Evolutionary conservation across 2,888 invertebrate species (phyloP), one percentile per base, ranked within the genome.

Genomic region (Drosophila borealis): DNA sequence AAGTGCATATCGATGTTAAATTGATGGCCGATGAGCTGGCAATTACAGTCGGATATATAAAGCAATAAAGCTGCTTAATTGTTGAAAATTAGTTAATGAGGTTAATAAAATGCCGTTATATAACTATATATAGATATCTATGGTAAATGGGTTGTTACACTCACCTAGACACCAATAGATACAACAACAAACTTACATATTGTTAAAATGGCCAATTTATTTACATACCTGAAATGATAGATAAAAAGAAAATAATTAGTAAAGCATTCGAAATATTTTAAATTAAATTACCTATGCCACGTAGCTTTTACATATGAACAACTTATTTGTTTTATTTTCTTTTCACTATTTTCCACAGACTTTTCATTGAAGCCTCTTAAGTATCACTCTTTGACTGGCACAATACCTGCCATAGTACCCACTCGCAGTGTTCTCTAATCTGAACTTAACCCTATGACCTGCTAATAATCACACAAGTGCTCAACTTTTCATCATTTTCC

Each of bases 1-100:
- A 72, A 83, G 86, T 81, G 82, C 82, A 85, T 73, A 81, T 68
- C 71, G 77, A 81, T 79, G 85, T 83, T 74, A 60, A 65, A 79
- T 70, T 67, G 66, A 50, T 68, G 80, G 72, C 53, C 72, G 55
- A 68, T 78, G 61, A 78, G 65, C 56, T 63, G 76, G 55, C 69
- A 79, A 76, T 76, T 78, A 65, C 54, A 64, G 25, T 50, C 64
- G 50, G 53, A 77, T 74, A 81, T 66, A 56, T 67, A 36, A n/a
- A 55, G 25, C 59, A 39, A 73, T 75, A 78, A 75, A 68, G 13
- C 54, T 42, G 60, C 59, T 78, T 86, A 78, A 80, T 83, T 86
- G 83, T 73, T 78, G 64, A 64, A 86, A 85, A 88, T 85, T 78
- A 80, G 68, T 66, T 57, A 49, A 66, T 67, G 69, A 50, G 46